phyloP scores from a whole-genome alignment of 2,113 vertebrate genomes.

The Tetrao urogallus region DNA sequence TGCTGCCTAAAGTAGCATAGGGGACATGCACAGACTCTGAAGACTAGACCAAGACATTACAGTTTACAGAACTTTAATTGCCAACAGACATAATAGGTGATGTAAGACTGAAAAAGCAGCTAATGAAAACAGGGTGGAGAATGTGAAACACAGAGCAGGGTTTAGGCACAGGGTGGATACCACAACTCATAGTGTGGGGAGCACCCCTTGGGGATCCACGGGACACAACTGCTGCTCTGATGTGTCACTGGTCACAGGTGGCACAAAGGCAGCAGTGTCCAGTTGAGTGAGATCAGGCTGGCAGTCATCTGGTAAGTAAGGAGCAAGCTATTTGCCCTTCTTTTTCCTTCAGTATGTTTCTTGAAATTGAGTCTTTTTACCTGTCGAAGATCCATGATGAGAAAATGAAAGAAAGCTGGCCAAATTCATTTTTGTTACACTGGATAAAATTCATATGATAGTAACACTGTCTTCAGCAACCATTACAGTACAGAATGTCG shows the following conservation, averaged over 20 bases:
- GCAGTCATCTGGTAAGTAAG: neutral
- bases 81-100: neutral
- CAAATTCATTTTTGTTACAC: neutral
- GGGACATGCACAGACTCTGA: neutral
- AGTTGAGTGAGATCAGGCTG: neutral
- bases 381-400: slow-evolving; percentile 35
- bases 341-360: slow-evolving; percentile 5
- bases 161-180: accelerated
- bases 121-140: neutral
- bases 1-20: neutral
- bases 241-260: neutral
- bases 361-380: neutral
- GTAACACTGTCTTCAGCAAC: neutral
- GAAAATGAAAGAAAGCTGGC: slow-evolving; percentile 47
- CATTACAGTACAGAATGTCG: neutral
- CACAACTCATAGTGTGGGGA: accelerated
- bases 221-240: neutral
- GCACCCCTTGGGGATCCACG: accelerated
- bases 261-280: neutral
- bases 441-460: neutral
- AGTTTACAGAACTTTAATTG: neutral
- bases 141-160: neutral
- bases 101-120: neutral
- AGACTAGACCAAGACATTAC: neutral
- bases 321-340: neutral